Conservation (phyloP, 2,797 vertebrate species). For the Labroides dimidiatus region DNA sequence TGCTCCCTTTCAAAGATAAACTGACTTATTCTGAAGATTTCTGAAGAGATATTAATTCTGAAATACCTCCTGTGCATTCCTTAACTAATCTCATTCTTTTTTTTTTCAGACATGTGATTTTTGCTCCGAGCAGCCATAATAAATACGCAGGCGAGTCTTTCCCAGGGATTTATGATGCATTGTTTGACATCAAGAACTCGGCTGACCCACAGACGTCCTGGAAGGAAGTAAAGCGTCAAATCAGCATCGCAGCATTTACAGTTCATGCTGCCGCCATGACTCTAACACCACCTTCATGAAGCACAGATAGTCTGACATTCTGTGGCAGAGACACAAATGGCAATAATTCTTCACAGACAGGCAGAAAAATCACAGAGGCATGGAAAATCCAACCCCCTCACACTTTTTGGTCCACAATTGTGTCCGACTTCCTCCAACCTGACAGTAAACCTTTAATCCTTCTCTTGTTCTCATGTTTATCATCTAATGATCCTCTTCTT, state of each 20-base stretch:
- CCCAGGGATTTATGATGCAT: constrained; percentile 94
- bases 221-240: constrained; percentile 91
- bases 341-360: background rate
- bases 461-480: too few species aligned
- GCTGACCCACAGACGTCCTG: constrained; percentile 83
- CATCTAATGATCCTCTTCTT: too few species aligned
- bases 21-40: background rate
- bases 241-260: constrained; percentile 92
- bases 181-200: constrained; percentile 90
- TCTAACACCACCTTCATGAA: constrained; percentile 77
- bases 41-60: background rate
- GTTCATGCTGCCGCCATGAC: constrained; percentile 91
- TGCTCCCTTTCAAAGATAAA: background rate
- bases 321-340: background rate
- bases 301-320: background rate
- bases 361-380: background rate
- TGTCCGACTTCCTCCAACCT: too few species aligned
- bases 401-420: too few species aligned
- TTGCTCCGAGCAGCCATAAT: constrained; percentile 94
- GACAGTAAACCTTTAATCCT: too few species aligned
- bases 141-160: constrained; percentile 95
- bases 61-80: background rate
- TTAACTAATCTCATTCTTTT: background rate
- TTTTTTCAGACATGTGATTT: constrained; percentile 89
- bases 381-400: background rate